Base-by-base conservation (phyloP, 2,113 vertebrate genomes). In the Mystacornis crossleyi region DNA sequence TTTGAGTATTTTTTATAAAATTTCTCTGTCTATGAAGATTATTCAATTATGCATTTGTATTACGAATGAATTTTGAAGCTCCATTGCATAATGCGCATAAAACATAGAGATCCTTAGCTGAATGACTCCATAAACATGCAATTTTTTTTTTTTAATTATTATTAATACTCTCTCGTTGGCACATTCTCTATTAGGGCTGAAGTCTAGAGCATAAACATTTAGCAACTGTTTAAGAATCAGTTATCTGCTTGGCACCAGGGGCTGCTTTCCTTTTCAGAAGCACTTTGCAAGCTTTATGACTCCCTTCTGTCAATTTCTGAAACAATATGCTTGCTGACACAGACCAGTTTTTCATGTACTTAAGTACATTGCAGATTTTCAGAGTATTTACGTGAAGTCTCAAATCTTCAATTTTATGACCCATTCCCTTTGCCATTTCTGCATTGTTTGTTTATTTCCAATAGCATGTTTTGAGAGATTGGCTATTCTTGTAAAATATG, bases 341-440 rank as follows among this genome's bases (percentile, higher is more conserved):
- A 83, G 40, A 81, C 43, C 40, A 74, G 55, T 93, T 92, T 94
- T 92, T 90, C 90, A 89, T 57, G 38, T 40, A 18, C 31, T 92
- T 95, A 92, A 95, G 51, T 81, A 83, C 85, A 89, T 31, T 21
- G 45, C 71, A 81, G 67, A 89, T 88, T 93, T 96, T 88, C 71
- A 78, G 31, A 14, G 24, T 54, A 70, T 91, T 93, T 87, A 54
- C 0, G 0, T 88, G 29, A 75, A 67, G 54, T 62, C 70, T 94
- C 54, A 83, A 51, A 88, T 86, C 54, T 80, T 92, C 50, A 55
- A 15, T 33, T 90, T 94, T 93, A 94, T 78, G 64, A 85, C 43
- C 55, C 71, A 29, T 88, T 92, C 23, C 20, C 40, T 85, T 9
- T 55, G 17, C 34, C 5, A 33, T 69, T 91, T 91, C 47, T 79